A percentile compares a stretch with the other conserved stretches of the same genome.
These are phyloP conservation scores for Melitaea athalia DNA, from an alignment of 2,888 invertebrate species.

Conservation along the genomic window DNA sequence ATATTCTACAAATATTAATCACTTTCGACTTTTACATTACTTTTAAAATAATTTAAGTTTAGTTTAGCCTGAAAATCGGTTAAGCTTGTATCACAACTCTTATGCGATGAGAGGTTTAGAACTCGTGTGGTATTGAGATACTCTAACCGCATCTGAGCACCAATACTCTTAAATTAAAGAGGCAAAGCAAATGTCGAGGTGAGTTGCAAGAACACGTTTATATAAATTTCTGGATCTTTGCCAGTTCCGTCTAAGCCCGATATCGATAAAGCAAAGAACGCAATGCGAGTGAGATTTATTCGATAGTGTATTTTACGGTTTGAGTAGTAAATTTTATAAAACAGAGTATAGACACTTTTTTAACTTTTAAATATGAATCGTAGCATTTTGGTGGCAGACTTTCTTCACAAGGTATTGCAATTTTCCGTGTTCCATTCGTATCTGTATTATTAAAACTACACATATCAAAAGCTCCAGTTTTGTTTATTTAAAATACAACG, in stretches of 20 bases:
- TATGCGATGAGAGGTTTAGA: not conserved
- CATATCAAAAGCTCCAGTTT: too few species aligned
- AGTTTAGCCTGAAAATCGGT: not conserved
- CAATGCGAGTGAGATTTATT: constrained; percentile 18
- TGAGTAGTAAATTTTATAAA: constrained; percentile 1
- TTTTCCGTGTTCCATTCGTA: too few species aligned
- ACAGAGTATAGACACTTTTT: not conserved
- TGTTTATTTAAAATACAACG: too few species aligned
- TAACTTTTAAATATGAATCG: not conserved
- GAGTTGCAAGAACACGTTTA: constrained; percentile 26
- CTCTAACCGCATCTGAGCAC: not conserved
- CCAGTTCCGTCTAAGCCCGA: constrained; percentile 18
- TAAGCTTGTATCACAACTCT: not conserved
- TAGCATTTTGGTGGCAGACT: not conserved
- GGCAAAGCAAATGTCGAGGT: constrained; percentile 15
- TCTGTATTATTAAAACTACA: too few species aligned
- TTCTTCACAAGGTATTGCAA: too few species aligned
- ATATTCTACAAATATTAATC: too few species aligned
- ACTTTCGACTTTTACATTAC: too few species aligned
- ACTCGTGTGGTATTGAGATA: not conserved
- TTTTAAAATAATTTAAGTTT: not conserved
- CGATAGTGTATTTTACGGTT: constrained; percentile 8
- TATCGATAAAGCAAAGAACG: constrained; percentile 18
- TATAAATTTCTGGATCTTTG: constrained; percentile 25
- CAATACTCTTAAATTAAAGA: constrained; percentile 14